Evolutionary conservation across 92 coral and sea anemone species (phyloP), one percentile per base, ranked within the genome.

Genomic region (Epizoanthus illoricatus): DNA sequence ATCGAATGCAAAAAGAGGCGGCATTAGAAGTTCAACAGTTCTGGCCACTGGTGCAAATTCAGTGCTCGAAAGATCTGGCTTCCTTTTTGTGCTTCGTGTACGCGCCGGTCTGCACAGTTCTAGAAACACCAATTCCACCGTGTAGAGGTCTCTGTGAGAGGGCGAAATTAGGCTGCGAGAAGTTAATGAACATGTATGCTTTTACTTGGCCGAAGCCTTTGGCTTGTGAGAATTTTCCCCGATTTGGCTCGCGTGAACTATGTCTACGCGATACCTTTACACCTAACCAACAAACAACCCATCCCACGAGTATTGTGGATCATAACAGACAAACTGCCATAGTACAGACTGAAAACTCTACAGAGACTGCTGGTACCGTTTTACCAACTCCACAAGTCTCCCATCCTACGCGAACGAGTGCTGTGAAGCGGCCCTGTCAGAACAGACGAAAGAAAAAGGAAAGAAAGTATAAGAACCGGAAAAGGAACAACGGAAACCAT

Each of bases 181-280:
- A 13, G 9, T 73, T 94, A 11, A 90, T 94, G 94, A 69, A 75
- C 40, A 75, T 76, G 18, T 94, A 92, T 76, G 94, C 91, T 36
- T 94, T 88, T 60, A 81, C 90, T 0, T 94, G 98, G 98, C 98
- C 98, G 0, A 85, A 87, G 24, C 86, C 96, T n/a, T 81, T 94
- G 15, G 60, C 56, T 10, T 94, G 98, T 71, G 88, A 85, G 2
- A 90, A 90, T 43, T 92, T 92, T 70, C 98, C 98, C 3, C 8
- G 17, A 66, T 49, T 87, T 39, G 88, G 85, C 12, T 85, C 62
- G 8, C 45, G 54, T 52, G 90, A 86, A 39, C 13, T 90, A 23
- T 94, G 98, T 88, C 93, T 94, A 16, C 97, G 94, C 1, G 69
- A n/a, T 52, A 52, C 3, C 3, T 12, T 9, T 52, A 52, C 56